Evolutionary conservation across 2,113 vertebrate species (phyloP), one percentile per base, ranked within the genome.

Genomic region (Paralichthys olivaceus): DNA sequence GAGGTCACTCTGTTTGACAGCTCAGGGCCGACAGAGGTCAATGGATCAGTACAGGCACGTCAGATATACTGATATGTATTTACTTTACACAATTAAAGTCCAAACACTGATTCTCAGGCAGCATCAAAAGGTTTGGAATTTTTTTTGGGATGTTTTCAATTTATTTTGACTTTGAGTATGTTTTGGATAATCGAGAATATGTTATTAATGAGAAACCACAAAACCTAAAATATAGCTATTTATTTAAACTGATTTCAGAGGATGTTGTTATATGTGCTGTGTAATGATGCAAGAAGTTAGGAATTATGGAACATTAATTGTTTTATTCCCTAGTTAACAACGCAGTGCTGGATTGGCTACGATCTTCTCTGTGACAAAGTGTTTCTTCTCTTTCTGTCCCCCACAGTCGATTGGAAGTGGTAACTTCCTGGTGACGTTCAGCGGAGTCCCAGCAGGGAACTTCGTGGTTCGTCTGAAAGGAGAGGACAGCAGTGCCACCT

Each of bases 381-480:
- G 14, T 29, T 19, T 8, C 14, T 23, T 54, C n/a, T 53, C 1
- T 34, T 1, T 47, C 13, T 71, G 17, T 57, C 9, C 29, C 32
- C 17, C 66, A 19, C 83, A 92, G 91, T 62, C 75, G 0, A 2
- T 87, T 25, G 84, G 78, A 12, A 29, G 7, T 0, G 67, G 79
- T 0, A 59, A 69, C 70, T 92, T 86, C 77, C 77, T 93, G 70
- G 93, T 89, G 22, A 83, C 69, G 7, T 86, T 94, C 47, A 76
- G 4, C 49, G 67, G 14, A 3, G 22, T 92, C 20, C 93, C 93
- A 14, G 64, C 67, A n/a, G 90, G 91, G 2, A 60, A 82, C 0
- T 93, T 85, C 77, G 67, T 77, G 47, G 43, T 95, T 12, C 75
- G 64, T n/a, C 59, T 95, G 37, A 87, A 15, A 57, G 94, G 92